A percentile compares a stretch with the other conserved stretches of the same genome.
These are phyloP conservation scores for Dendrocincla tyrannina DNA, from an alignment of 2,797 vertebrate genomes.

Conservation along the genomic window DNA sequence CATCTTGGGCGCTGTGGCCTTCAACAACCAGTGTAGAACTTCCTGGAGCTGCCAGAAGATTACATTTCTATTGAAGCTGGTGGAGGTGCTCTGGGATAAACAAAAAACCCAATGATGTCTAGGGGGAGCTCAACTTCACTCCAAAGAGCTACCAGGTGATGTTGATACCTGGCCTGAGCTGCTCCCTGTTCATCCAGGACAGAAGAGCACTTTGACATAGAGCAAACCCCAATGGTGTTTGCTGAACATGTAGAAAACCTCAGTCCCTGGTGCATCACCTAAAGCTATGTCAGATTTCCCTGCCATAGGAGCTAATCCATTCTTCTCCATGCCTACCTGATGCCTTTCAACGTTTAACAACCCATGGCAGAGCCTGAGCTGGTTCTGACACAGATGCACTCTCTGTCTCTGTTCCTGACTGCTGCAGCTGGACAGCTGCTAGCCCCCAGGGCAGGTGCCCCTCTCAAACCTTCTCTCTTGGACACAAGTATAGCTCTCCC, in stretches of 20 bases:
- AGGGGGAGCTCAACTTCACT: not conserved
- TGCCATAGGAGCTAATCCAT: not conserved
- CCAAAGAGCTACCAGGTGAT: not conserved
- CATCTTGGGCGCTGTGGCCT: not conserved
- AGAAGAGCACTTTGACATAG: not conserved
- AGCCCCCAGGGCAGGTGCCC: not conserved
- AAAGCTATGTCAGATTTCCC: not conserved
- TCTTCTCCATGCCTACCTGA: not conserved
- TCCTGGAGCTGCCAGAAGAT: not conserved
- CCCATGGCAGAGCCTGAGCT: not conserved
- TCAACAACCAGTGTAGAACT: not conserved
- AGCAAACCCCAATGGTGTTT: not conserved
- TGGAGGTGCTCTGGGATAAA: not conserved
- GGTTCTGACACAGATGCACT: not conserved
- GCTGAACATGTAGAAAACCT: not conserved
- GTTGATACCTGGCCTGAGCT: not conserved
- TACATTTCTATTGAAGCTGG: not conserved
- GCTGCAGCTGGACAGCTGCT: not conserved
- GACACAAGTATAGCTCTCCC: not conserved
- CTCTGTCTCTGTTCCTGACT: not conserved
- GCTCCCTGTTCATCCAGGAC: not conserved
- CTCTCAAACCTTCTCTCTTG: accelerated
- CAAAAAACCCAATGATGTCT: not conserved
- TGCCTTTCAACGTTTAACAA: not conserved
- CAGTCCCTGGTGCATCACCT: not conserved